Base-by-base conservation (phyloP, 2,797 vertebrate species). In the Enteromius unitaeniatus region DNA sequence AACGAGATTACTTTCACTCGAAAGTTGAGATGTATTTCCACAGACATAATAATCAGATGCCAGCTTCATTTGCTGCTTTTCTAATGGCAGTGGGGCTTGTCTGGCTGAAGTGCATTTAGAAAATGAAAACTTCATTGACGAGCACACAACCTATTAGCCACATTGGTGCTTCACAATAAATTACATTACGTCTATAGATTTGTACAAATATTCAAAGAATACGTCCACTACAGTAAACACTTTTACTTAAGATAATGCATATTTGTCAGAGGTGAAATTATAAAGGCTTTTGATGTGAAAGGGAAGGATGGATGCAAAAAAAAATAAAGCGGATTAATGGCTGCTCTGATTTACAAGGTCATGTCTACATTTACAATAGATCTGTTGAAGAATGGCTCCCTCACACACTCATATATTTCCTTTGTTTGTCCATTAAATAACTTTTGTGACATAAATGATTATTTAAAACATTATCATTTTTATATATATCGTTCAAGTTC, bases 241-340 rank as follows among this genome's bases (percentile, higher is more conserved):
- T 51, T 78, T 73, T 58, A 76, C 70, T 37, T n/a, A 28, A 23
- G 82, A 89, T 90, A 91, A 86, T 72, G 69, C 83, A 81, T 85
- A 87, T 84, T 84, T 85, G 62, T 88, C 83, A 86, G 78, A 82
- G 85, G 84, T 37, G 84, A 83, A 87, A 75, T 79, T 85, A 70
- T 51, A n/a, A 78, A 37, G 67, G 81, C 81, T 83, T 76, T 55
- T 68, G 81, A 77, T 68, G 55, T 70, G 75, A 84, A 72, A 21
- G 19, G 40, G 14, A 58, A 34, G 51, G 82, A 62, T 23, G 53
- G 37, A 62, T 69, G 40, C 34, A 40, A 76, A 69, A 40, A 37
- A 42, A 40, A 83, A 78, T 47, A 14, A 67, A 49, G 9, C 34
- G 14, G 51, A 83, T 78, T 78, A 67, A 84, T 83, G 82, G 26